Base-by-base conservation (phyloP, 2,797 vertebrate genomes). In the Microcaecilia unicolor region DNA sequence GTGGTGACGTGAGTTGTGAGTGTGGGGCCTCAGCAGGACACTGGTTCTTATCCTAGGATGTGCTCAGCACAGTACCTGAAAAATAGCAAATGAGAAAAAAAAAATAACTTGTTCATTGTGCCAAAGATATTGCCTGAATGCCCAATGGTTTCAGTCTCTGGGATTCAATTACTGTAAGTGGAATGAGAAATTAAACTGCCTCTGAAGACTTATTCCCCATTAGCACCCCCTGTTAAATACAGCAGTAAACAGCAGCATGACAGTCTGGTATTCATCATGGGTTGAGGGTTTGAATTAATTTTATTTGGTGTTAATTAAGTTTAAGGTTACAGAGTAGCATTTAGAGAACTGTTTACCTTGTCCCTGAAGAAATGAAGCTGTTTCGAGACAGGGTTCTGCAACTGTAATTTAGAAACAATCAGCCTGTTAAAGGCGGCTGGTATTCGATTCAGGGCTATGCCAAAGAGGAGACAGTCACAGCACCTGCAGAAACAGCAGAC, bases 221-320 rank as follows among this genome's bases (percentile, higher is more conserved):
- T 40, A 43, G 21, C n/a, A 32, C 54, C 7, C 30, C 16, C 17
- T 45, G 15, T 37, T 41, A 65, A 39, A 27, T 21, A 17, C 1
- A 25, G 21, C 44, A 46, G 30, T 43, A 37, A 49, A 25, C 31
- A 39, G 4, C 32, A 44, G n/a, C n/a, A n/a, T n/a, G n/a, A 41
- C 53, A 44, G 15, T 12, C 18, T 25, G 7, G 20, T 60, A 40
- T 56, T 42, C 12, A 13, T 48, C 54, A 39, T n/a, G 34, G 31
- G 28, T 12, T 10, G 10, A 46, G 22, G 6, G 69, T 48, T 32
- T 54, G 64, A 48, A 64, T 59, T 57, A 57, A 61, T 65, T 61
- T 44, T 67, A 49, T 61, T 61, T 71, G 27, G 43, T 56, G 24
- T 48, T 70, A 64, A 65, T 48, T 56, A 49, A 36, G 34, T 64